phyloP scores from a whole-genome alignment of 2,797 vertebrate genomes.

The Hemibagrus guttatus region DNA sequence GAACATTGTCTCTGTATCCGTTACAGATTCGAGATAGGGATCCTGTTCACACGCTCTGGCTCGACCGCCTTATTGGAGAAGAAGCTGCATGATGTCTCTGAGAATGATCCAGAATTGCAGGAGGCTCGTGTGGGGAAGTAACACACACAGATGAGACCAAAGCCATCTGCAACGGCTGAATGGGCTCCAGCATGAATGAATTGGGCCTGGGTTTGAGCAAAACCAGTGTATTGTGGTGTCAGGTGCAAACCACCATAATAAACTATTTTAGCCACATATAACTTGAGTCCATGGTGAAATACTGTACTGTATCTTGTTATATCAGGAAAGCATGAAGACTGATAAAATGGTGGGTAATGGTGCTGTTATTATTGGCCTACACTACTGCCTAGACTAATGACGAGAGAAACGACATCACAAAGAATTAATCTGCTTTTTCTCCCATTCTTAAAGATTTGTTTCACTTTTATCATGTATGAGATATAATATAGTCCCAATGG shows the following conservation, averaged over 20 bases:
- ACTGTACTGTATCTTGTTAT: conserved; percentile 20
- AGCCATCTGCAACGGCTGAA: conserved; percentile 17
- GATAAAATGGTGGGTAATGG: neutral
- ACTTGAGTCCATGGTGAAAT: conserved; percentile 17
- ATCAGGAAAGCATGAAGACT: conserved; percentile 23
- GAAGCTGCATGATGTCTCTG: conserved; percentile 16
- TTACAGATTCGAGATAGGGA: conserved; percentile 27
- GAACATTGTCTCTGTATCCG: conserved; percentile 24
- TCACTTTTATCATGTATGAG: neutral
- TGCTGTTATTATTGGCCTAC: conserved; percentile 14
- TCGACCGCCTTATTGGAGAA: conserved; percentile 28
- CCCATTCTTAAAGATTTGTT: neutral
- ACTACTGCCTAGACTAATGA: neutral
- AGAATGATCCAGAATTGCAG: conserved; percentile 6
- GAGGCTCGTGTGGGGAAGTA: conserved; percentile 9
- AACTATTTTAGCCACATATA: conserved; percentile 21
- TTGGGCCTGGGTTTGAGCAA: neutral
- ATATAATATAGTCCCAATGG: neutral
- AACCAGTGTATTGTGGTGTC: neutral
- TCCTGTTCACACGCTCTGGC: neutral
- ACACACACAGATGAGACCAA: conserved; percentile 20
- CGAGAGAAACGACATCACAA: neutral
- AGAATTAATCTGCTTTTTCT: neutral
- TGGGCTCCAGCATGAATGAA: conserved; percentile 13
- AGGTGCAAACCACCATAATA: conserved; percentile 21